phyloP scores from a whole-genome alignment of 2,113 vertebrate species.

The Lanius collurio region DNA sequence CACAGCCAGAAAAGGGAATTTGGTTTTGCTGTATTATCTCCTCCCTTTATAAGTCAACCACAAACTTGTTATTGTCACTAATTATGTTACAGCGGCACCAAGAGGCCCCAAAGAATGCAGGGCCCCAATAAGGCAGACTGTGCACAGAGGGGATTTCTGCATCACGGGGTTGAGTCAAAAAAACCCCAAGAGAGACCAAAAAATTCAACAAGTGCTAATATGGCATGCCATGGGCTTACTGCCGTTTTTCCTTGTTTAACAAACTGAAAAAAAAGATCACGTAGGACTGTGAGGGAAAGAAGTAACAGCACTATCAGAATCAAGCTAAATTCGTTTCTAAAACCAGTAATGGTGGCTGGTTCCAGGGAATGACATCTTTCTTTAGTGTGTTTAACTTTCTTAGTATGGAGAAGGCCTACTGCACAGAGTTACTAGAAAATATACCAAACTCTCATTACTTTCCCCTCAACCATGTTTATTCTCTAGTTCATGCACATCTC shows the following conservation, averaged over 20 bases:
- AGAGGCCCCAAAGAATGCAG: background rate
- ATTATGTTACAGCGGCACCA: constrained; percentile 13
- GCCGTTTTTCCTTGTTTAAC: background rate
- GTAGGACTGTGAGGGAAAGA: background rate
- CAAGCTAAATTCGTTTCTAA: background rate
- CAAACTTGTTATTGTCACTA: background rate
- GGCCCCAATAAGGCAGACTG: background rate
- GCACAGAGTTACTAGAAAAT: background rate
- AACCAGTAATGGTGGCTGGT: background rate
- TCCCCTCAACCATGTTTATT: background rate
- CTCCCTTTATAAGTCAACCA: background rate
- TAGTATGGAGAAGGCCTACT: background rate
- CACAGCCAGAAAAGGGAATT: background rate
- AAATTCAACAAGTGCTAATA: background rate
- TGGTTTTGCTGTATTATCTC: background rate
- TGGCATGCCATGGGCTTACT: background rate
- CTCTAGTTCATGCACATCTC: background rate
- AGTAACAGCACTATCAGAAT: background rate
- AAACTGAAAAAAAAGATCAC: background rate
- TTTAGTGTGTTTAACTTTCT: background rate
- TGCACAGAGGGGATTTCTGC: background rate
- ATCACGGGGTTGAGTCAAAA: background rate
- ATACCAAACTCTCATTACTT: background rate
- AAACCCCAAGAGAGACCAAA: background rate
- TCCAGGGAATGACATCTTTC: background rate